Percentiles rank a stretch among this genome's conserved stretches.
phyloP scores from a whole-genome alignment of 92 coral and sea anemone genomes.

The Actinernus sp. region DNA sequence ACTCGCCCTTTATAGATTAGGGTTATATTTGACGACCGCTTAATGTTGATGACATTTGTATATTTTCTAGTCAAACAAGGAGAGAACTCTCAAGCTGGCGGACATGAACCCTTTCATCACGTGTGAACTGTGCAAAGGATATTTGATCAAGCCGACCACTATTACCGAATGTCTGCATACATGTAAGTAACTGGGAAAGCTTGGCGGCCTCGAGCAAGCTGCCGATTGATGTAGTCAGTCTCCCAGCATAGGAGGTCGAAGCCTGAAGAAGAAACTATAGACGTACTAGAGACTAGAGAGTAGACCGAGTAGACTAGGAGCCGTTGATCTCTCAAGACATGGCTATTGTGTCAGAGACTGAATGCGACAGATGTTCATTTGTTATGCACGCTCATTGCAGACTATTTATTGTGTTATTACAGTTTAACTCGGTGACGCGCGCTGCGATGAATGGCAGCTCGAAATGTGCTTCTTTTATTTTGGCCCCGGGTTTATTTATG shows the following conservation, averaged over 20 bases:
- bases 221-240: no score
- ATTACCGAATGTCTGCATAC: conserved; percentile 99
- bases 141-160: conserved; percentile 96
- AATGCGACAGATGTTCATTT: conserved; percentile 62
- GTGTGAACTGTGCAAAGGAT: conserved; percentile 94
- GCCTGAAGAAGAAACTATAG: no score
- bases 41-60: conserved; percentile 41
- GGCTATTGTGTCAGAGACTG: conserved; percentile 1
- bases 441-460: conserved; percentile 45
- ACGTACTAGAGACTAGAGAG: no score
- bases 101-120: conserved; percentile 88
- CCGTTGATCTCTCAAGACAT: background rate
- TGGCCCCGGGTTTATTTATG: no score
- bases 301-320: conserved; percentile 27
- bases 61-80: conserved; percentile 86
- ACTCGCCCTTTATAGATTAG: conserved; percentile 10
- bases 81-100: conserved; percentile 59
- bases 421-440: conserved; percentile 79
- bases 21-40: conserved; percentile 12
- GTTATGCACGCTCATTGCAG: conserved; percentile 70
- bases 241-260: no score
- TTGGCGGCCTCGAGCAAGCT: conserved; percentile 69
- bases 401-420: conserved; percentile 78
- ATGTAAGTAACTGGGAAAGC: conserved; percentile 98
- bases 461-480: conserved; percentile 34